These are phyloP conservation scores for Strongylocentrotus purpuratus DNA, from an alignment of 35 echinoderm and acorn worm species.

Conservation along the genomic window DNA sequence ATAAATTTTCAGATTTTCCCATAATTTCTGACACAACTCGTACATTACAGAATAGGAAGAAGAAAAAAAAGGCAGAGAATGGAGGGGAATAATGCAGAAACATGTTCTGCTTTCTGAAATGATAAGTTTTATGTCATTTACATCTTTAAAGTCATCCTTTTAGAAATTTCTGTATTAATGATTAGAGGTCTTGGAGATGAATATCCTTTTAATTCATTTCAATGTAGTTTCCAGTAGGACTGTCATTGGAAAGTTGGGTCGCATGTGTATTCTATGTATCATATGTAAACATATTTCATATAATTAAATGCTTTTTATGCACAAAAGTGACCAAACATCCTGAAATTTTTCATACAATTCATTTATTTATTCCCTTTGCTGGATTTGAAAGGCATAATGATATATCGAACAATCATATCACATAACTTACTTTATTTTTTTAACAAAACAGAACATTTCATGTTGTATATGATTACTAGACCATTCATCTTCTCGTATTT, in stretches of 20 bases:
- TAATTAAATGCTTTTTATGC: not conserved
- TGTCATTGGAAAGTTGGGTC: not conserved
- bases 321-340: not conserved
- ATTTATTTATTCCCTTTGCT: not conserved
- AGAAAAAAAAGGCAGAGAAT: too few relatives aligned
- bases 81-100: too few relatives aligned
- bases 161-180: too few relatives aligned
- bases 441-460: not conserved
- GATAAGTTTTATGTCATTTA: too few relatives aligned
- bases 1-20: too few relatives aligned
- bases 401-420: not conserved
- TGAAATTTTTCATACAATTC: not conserved
- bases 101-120: too few relatives aligned
- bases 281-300: not conserved
- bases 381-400: not conserved
- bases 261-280: not conserved
- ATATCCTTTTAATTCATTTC: not conserved
- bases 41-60: too few relatives aligned
- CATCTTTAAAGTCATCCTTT: too few relatives aligned
- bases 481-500: not conserved
- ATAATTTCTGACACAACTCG: too few relatives aligned
- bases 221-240: not conserved
- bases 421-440: not conserved
- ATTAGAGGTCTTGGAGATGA: not conserved
- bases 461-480: too few relatives aligned